Evolutionary conservation across 2,113 vertebrate species (phyloP).

Genomic region (Willisornis vidua): DNA sequence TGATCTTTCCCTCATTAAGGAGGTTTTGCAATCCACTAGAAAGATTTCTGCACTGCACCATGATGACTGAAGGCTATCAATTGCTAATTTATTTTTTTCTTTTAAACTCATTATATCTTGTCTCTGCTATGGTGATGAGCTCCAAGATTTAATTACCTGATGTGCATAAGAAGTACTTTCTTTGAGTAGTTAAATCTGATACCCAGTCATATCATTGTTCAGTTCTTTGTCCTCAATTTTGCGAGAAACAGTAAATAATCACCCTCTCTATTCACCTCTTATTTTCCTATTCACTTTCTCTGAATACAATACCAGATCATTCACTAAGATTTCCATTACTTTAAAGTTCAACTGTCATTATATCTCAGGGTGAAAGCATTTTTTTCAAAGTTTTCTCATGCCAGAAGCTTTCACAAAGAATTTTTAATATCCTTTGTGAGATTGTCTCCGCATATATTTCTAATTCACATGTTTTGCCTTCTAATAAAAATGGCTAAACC

Average conservation of each 20-base stretch:
- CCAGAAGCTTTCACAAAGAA: constrained; percentile 28
- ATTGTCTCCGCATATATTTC: constrained; percentile 42
- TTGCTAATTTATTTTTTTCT: neutral
- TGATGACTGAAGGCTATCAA: neutral
- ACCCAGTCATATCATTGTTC: neutral
- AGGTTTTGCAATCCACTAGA: neutral
- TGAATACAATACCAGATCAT: neutral
- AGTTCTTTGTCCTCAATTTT: constrained; percentile 9
- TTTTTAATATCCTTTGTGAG: constrained; percentile 66
- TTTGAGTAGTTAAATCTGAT: constrained; percentile 23
- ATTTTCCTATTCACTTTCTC: neutral
- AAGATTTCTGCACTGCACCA: neutral
- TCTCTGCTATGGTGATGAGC: accelerated
- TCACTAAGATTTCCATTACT: constrained; percentile 1
- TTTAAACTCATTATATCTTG: neutral
- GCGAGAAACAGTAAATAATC: constrained; percentile 40
- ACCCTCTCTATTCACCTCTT: neutral
- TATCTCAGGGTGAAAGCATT: neutral
- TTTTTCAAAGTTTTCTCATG: neutral
- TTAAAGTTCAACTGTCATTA: neutral
- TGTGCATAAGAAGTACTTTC: neutral
- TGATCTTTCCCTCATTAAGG: neutral
- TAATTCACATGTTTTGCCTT: constrained; percentile 37
- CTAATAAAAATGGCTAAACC: constrained; percentile 61
- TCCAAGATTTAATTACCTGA: constrained; percentile 30